phyloP scores from a whole-genome alignment of 30 jellyfish, hydroid and myxozoan genomes.

The Turritopsis dohrnii region DNA sequence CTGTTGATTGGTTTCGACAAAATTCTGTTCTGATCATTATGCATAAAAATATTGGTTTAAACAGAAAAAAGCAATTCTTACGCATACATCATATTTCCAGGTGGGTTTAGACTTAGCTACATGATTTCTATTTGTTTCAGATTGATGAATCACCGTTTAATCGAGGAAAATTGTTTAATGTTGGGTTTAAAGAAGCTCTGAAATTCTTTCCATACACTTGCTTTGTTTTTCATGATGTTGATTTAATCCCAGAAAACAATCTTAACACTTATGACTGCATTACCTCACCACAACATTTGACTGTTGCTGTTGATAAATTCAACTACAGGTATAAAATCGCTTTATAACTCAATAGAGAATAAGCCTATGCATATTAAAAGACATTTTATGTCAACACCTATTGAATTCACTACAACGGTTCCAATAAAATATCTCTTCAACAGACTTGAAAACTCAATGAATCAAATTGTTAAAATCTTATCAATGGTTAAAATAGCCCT shows the following conservation, averaged over 20 bases:
- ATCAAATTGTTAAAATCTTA: too few relatives aligned
- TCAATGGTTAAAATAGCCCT: too few relatives aligned
- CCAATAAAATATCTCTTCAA: too few relatives aligned
- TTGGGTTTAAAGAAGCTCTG: constrained; percentile 39
- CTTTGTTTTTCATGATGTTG: constrained; percentile 42
- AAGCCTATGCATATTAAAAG: too few relatives aligned
- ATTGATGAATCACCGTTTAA: constrained; percentile 29
- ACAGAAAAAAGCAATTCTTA: too few relatives aligned
- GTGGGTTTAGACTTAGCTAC: background rate
- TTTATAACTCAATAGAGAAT: background rate
- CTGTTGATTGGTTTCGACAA: too few relatives aligned
- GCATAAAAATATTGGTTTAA: too few relatives aligned
- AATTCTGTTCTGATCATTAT: background rate
- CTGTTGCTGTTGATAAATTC: constrained; percentile 36
- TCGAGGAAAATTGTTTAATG: constrained; percentile 45
- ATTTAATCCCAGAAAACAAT: constrained; percentile 46
- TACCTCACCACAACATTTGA: constrained; percentile 33
- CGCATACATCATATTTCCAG: background rate
- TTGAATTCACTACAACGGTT: too few relatives aligned
- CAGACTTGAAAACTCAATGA: too few relatives aligned
- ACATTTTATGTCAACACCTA: too few relatives aligned
- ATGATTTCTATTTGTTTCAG: background rate
- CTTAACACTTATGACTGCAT: constrained; percentile 33
- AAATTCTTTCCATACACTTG: constrained; percentile 32
- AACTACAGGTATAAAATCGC: constrained; percentile 19